phyloP scores from a whole-genome alignment of 2,113 vertebrate genomes.

The Trochalopteron elliotii region DNA sequence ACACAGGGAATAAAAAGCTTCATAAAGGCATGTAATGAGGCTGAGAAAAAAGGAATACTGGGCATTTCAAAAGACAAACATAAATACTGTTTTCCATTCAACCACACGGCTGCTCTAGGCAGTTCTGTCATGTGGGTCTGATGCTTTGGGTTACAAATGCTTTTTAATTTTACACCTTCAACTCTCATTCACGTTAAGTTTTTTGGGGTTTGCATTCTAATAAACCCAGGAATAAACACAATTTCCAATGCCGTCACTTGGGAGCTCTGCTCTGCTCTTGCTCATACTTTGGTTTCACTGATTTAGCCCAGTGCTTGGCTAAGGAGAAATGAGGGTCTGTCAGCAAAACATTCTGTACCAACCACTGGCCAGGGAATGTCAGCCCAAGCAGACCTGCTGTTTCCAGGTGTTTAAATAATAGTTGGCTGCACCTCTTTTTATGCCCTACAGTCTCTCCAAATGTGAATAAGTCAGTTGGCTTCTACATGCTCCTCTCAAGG shows the following conservation, averaged over 20 bases:
- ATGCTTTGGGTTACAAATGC: background rate
- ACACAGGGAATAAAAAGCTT: background rate
- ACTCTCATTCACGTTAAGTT: background rate
- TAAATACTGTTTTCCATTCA: background rate
- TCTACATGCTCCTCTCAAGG: background rate
- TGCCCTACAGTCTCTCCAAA: background rate
- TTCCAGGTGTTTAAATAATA: background rate
- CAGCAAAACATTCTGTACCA: background rate
- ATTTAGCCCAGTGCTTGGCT: background rate
- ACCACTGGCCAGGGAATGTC: background rate
- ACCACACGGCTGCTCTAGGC: background rate
- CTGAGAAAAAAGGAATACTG: background rate
- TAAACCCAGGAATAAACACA: background rate
- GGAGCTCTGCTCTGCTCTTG: background rate
- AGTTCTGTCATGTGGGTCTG: background rate
- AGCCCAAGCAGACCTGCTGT: background rate
- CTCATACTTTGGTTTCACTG: background rate
- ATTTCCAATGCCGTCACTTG: background rate
- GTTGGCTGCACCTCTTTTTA: background rate
- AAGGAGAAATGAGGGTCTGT: background rate
- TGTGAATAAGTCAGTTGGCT: background rate
- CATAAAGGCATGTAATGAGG: background rate
- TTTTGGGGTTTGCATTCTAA: background rate
- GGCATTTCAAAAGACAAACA: background rate
- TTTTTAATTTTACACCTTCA: background rate